Base-by-base conservation (phyloP, 2,113 vertebrate genomes). In the Egretta garzetta region DNA sequence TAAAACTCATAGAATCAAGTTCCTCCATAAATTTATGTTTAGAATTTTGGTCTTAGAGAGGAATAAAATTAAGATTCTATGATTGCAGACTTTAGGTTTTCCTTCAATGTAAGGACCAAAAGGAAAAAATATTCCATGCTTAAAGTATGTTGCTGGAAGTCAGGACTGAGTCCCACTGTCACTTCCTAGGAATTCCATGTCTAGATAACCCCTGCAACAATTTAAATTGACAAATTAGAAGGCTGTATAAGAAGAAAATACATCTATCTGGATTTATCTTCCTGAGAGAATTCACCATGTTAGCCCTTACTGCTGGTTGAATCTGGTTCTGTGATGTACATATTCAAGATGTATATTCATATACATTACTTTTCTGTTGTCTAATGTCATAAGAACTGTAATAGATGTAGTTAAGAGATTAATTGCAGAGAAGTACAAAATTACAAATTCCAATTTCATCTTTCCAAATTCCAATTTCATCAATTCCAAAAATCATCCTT, bases 281-380 rank as follows among this genome's bases (percentile, higher is more conserved):
- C 20, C 52, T 71, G 50, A 66, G 14, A n/a, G 9, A 58, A 75
- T 59, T 62, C 26, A n/a, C 16, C n/a, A 24, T 1, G 0, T 30
- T 53, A 27, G 18, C 8, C 9, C 6, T 68, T 59, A 22, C 17
- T 47, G 17, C 8, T 87, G 7, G 6, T 28, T 63, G 19, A 91
- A 63, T 67, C n/a, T 47, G 8, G 28, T 72, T 11, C 37, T 68
- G 47, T 55, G 49, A 75, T 2, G 4, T 10, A 24, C 7, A 17
- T 0, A 0, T 66, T 79, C 16, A 77, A 79, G 26, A 2, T 58
- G 2, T 14, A 60, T n/a, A 32, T 1, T 3, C 33, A 21, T 27
- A 45, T 14, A 39, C 18, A 24, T 23, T 9, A 11, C 14, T 64
- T 80, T 85, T 80, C 16, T 22, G 52, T 10, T 39, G 8, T 33